Base-by-base conservation (phyloP, 2,888 invertebrate genomes). In the Ramazzottius varieornatus region DNA sequence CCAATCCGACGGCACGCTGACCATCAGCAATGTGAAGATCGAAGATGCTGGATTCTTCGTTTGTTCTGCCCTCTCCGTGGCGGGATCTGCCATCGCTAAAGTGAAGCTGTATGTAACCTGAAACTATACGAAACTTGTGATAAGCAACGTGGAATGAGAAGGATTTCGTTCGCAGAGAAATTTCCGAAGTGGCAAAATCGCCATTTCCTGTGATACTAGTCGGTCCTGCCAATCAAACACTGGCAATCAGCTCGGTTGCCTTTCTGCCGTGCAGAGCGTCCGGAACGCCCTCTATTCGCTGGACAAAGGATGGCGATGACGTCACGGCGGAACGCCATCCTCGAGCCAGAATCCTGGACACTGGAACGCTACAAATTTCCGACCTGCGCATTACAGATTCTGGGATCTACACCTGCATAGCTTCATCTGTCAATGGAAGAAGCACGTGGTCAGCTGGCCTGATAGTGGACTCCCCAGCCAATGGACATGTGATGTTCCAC, bases 51-150 rank as follows among this genome's bases (percentile, higher is more conserved):
- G 90, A 13, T 85, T 85, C 76, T 84, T 91, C 73, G 86, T 91
- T 29, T 96, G 96, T 75, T 90, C 91, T 63, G 94, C 93, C 33
- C 82, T 93, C 65, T 92, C 90, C 75, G 86, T 88, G n/a, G 92
- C 91, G 40, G 93, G 92, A 32, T 89, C 90, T 64, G 84, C 85
- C 69, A 84, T 88, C 69, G 86, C 86, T 68, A 84, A 89, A 66
- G 87, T 88, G 64, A 85, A 85, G 74, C 81, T 96, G 69, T 88
- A 83, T 81, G 85, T 87, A 33, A n/a, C n/a, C n/a, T n/a, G n/a
- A n/a, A n/a, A n/a, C n/a, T n/a, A n/a, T n/a, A n/a, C n/a, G n/a
- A n/a, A n/a, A n/a, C n/a, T n/a, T n/a, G n/a, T n/a, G n/a, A n/a
- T n/a, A n/a, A n/a, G n/a, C n/a, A n/a, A n/a, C n/a, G n/a, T n/a